Evolutionary conservation across 2,888 invertebrate species (phyloP).

Genomic region (Pammene fasciana): DNA sequence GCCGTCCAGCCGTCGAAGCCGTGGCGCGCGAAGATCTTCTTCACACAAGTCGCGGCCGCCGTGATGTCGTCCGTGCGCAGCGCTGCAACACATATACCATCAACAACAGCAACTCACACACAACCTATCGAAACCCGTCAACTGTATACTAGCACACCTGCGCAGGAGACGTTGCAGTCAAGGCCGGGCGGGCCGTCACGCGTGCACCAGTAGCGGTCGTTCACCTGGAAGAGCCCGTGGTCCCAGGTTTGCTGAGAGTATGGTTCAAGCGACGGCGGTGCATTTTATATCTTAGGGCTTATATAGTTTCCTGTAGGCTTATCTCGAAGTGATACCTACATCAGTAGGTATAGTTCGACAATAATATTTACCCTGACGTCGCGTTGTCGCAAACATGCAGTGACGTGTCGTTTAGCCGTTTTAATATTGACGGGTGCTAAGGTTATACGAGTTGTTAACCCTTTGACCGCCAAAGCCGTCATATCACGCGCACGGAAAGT

Average conservation of each 20-base stretch:
- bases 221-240: conserved; percentile 58
- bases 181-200: conserved; percentile 45
- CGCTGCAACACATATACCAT: conserved; percentile 43
- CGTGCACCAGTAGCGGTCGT: conserved; percentile 52
- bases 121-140: neutral
- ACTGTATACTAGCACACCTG: conserved; percentile 44
- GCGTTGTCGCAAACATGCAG: neutral
- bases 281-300: conserved; percentile 19
- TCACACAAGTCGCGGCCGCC: conserved; percentile 47
- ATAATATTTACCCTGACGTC: neutral
- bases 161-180: conserved; percentile 52
- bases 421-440: conserved; percentile 1
- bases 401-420: neutral
- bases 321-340: conserved; percentile 11
- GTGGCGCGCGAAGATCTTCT: conserved; percentile 45
- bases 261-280: neutral
- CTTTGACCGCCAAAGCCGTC: no score
- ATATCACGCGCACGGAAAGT: no score
- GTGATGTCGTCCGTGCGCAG: conserved; percentile 45
- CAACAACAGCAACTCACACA: neutral
- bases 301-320: conserved; percentile 23
- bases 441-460: neutral
- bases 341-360: neutral
- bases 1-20: conserved; percentile 49
- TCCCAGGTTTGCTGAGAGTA: conserved; percentile 44